Evolutionary conservation across 2,888 invertebrate genomes (phyloP), one percentile per base, ranked within the genome.

Genomic region (Petrolisthes cinctipes): DNA sequence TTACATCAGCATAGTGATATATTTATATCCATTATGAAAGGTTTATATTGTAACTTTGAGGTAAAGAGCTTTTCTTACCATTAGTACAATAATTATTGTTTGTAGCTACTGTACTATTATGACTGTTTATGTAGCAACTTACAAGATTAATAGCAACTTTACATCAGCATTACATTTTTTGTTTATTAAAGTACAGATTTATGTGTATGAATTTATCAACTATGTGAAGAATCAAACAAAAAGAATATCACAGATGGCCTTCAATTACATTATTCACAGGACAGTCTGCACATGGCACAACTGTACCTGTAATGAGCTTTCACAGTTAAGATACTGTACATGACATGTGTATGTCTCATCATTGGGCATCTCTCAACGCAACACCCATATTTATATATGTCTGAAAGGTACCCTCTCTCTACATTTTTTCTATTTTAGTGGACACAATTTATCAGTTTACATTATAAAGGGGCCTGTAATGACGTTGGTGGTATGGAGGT

Each of bases 231-330:
- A 51, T 71, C 57, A 73, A 51, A 81, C 57, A 73, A 81, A 37
- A 86, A 81, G 61, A 78, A 51, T 86, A 86, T 86, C 86, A 86
- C 86, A 86, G 86, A 81, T 86, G 86, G 86, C 86, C 86, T 86
- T 81, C n/a, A 78, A 86, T 81, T 37, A 37, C 37, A 81, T 75
- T 75, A 71, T 80, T 56, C 37, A 54, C 20, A 75, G 79, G 54
- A 84, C 84, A 76, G 71, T 68, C 80, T 80, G 68, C 79, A 80
- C 85, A 68, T 17, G 71, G 71, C 53, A 20, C 20, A 20, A 80
- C 79, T 79, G 79, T 20, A 61, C 85, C 20, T 56, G 73, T 81
- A 71, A 86, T 81, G 81, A 81, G 86, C 73, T 80, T 80, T 54
- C 56, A 57, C 14, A 71, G 20, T 83, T 82, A 73, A 75, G 75